These are phyloP conservation scores for Pelagia noctiluca DNA, from an alignment of 30 jellyfish, hydroid and myxozoan genomes.

Conservation along the genomic window DNA sequence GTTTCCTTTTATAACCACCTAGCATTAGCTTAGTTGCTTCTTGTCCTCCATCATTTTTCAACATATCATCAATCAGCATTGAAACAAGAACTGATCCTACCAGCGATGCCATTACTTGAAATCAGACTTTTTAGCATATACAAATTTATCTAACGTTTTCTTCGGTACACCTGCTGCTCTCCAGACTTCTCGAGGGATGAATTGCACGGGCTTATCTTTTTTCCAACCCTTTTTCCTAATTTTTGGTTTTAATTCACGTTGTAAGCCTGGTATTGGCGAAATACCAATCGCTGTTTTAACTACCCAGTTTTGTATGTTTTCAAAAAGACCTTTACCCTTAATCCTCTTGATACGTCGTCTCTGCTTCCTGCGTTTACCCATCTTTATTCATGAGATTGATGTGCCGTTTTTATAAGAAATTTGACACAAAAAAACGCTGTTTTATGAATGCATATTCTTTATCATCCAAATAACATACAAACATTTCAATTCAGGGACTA, in stretches of 20 bases:
- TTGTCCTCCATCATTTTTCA: conserved; percentile 18
- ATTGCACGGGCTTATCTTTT: neutral
- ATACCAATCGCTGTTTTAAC: conserved; percentile 6
- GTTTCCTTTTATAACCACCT: neutral
- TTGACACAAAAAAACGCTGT: neutral
- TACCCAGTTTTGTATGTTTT: conserved; percentile 9
- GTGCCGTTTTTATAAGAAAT: neutral
- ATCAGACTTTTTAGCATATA: neutral
- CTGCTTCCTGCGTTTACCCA: neutral
- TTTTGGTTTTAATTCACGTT: neutral
- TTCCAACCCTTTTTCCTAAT: neutral
- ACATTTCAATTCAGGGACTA: too few relatives aligned
- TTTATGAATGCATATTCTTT: neutral
- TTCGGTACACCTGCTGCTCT: neutral
- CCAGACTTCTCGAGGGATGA: neutral
- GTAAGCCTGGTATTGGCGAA: neutral
- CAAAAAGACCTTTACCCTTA: neutral
- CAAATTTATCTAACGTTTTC: neutral
- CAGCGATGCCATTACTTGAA: neutral
- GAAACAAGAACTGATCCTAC: neutral
- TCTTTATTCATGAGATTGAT: neutral
- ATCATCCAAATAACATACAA: too few relatives aligned
- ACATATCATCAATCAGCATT: conserved; percentile 9
- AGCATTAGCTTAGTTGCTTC: conserved; percentile 10
- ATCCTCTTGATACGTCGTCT: neutral